Conservation (phyloP, 2,797 vertebrate species). For the Notolabrus celidotus region DNA sequence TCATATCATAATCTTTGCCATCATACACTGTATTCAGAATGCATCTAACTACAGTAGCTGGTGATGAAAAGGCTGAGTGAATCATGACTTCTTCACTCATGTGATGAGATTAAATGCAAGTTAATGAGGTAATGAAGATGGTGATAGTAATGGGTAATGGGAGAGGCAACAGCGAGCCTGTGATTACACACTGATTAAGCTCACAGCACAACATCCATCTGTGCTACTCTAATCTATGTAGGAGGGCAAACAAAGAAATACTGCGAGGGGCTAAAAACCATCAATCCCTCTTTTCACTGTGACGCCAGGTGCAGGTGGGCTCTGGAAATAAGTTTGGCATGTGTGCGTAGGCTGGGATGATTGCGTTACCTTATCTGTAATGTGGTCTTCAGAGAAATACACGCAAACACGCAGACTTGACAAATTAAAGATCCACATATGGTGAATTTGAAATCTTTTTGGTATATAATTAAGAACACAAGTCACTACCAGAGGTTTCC, state of each 20-base stretch:
- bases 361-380: background rate
- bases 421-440: background rate
- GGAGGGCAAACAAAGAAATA: constrained; percentile 27
- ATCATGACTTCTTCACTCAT: constrained; percentile 58
- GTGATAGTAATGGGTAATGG: constrained; percentile 65
- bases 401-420: background rate
- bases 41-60: constrained; percentile 32
- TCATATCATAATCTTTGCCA: background rate
- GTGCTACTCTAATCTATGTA: constrained; percentile 46
- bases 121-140: constrained; percentile 78
- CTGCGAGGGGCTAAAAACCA: constrained; percentile 18
- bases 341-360: background rate
- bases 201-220: constrained; percentile 72
- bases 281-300: constrained; percentile 33
- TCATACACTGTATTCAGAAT: constrained; percentile 19
- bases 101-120: constrained; percentile 76
- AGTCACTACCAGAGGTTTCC: background rate
- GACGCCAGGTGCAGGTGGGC: constrained; percentile 2
- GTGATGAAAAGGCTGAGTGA: constrained; percentile 51
- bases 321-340: background rate
- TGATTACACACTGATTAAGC: constrained; percentile 81
- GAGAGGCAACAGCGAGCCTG: constrained; percentile 43
- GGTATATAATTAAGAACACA: background rate
- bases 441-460: background rate
- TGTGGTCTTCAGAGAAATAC: background rate